These are phyloP conservation scores for Lophius piscatorius DNA, from an alignment of 2,113 vertebrate species.

Conservation along the genomic window DNA sequence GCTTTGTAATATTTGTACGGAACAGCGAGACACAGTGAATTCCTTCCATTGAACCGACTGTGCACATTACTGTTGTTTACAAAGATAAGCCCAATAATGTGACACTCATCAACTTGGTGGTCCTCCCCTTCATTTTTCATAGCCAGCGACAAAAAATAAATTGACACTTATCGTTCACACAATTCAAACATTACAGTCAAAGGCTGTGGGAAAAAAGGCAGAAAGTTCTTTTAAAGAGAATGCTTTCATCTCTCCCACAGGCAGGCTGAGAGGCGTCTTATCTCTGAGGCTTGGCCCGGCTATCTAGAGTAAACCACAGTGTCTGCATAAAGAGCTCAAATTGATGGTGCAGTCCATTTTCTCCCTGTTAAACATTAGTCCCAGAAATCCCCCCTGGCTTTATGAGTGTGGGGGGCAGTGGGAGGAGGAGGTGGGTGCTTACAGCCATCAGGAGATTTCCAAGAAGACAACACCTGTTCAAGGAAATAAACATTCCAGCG, in stretches of 20 bases:
- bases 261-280: constrained; percentile 59
- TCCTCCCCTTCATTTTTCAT: too few relatives aligned
- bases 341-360: constrained; percentile 60
- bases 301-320: constrained; percentile 70
- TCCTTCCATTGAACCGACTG: too few relatives aligned
- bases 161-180: neutral
- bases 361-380: constrained; percentile 74
- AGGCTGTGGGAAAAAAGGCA: constrained; percentile 12
- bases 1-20: too few relatives aligned
- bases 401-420: neutral
- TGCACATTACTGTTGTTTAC: too few relatives aligned
- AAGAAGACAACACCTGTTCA: constrained; percentile 61
- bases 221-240: constrained; percentile 42
- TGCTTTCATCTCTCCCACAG: constrained; percentile 72
- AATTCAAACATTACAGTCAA: neutral
- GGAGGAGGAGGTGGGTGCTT: neutral
- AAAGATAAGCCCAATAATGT: too few relatives aligned
- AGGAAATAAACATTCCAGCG: constrained; percentile 53
- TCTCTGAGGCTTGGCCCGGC: constrained; percentile 58
- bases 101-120: too few relatives aligned
- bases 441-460: constrained; percentile 48
- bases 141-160: too few relatives aligned
- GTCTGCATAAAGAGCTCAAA: constrained; percentile 62
- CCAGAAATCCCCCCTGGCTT: constrained; percentile 64
- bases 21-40: too few relatives aligned